Evolutionary conservation across 1,140 invertebrate genomes (phyloP).

Genomic region (Drosophila sucinea): DNA sequence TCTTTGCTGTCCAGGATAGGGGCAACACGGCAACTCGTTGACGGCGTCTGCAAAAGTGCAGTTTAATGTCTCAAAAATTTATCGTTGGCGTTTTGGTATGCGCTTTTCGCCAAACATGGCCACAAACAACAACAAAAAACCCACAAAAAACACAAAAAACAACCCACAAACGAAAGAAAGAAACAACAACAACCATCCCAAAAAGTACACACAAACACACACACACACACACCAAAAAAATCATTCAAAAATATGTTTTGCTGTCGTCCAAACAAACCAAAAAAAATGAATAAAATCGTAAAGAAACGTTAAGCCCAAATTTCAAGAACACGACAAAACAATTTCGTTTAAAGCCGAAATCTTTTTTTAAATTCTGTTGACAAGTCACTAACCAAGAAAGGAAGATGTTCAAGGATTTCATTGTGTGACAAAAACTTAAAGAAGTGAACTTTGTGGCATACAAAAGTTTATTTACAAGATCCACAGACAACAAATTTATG

Average conservation of each 20-base stretch:
- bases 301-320: slow-evolving; percentile 17
- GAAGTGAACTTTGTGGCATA: no score
- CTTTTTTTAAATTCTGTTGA: slow-evolving; percentile 16
- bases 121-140: slow-evolving; percentile 54
- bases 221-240: slow-evolving; percentile 18
- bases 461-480: no score
- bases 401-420: slow-evolving; percentile 8
- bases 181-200: slow-evolving; percentile 41
- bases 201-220: slow-evolving; percentile 1
- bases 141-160: no score
- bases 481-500: no score
- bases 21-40: slow-evolving; percentile 25
- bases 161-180: slow-evolving; percentile 22
- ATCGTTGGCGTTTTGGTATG: slow-evolving; percentile 77
- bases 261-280: slow-evolving; percentile 33
- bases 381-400: slow-evolving; percentile 1
- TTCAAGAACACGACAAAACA: slow-evolving; percentile 50
- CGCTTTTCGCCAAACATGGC: slow-evolving; percentile 69
- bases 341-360: slow-evolving; percentile 33
- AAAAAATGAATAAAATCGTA: not conserved
- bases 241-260: slow-evolving; percentile 53
- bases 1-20: not conserved
- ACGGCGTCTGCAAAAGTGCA: slow-evolving; percentile 71
- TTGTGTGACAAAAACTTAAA: no score
- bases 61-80: slow-evolving; percentile 81